Evolutionary conservation across 2,888 invertebrate species (phyloP).

Genomic region (Prosopocoilus inquinatus): DNA sequence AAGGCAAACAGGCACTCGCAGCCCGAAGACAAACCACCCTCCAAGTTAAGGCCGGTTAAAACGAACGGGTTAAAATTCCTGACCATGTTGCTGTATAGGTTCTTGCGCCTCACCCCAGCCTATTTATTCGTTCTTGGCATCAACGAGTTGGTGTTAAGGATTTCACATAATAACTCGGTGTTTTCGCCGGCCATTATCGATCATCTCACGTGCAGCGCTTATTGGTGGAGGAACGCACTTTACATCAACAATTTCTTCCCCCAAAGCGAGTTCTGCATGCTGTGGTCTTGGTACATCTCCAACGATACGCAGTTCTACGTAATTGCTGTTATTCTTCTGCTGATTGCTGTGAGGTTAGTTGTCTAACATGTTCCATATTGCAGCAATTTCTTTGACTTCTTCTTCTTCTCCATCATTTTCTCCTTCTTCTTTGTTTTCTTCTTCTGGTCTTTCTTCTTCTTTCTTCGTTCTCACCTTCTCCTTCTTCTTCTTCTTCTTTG

Average conservation of each 20-base stretch:
- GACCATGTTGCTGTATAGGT: slow-evolving; percentile 61
- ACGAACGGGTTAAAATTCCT: slow-evolving; percentile 50
- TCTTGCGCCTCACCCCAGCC: slow-evolving; percentile 74
- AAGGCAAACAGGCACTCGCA: slow-evolving; percentile 6
- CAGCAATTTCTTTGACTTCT: no score
- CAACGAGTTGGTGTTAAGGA: slow-evolving; percentile 69
- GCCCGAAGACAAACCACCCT: slow-evolving; percentile 48
- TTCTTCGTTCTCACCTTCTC: no score
- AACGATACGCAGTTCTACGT: slow-evolving; percentile 78
- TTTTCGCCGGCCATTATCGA: slow-evolving; percentile 72
- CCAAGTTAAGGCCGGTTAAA: slow-evolving; percentile 31
- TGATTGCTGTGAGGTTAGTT: slow-evolving; percentile 67
- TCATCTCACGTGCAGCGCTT: slow-evolving; percentile 70
- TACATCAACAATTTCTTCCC: slow-evolving; percentile 81
- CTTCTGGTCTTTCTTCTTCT: no score
- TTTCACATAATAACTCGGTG: slow-evolving; percentile 69
- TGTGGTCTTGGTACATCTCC: slow-evolving; percentile 82
- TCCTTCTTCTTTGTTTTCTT: no score
- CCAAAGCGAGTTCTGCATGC: slow-evolving; percentile 74
- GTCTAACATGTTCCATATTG: no score
- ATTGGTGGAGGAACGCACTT: slow-evolving; percentile 83
- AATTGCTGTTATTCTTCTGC: slow-evolving; percentile 63
- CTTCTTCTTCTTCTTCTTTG: no score
- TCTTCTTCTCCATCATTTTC: no score
- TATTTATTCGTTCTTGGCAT: slow-evolving; percentile 77